A percentile compares a stretch with the other conserved stretches of the same genome.
Conservation (phyloP, 2,888 invertebrate species). For the Ichneumon xanthorius region DNA sequence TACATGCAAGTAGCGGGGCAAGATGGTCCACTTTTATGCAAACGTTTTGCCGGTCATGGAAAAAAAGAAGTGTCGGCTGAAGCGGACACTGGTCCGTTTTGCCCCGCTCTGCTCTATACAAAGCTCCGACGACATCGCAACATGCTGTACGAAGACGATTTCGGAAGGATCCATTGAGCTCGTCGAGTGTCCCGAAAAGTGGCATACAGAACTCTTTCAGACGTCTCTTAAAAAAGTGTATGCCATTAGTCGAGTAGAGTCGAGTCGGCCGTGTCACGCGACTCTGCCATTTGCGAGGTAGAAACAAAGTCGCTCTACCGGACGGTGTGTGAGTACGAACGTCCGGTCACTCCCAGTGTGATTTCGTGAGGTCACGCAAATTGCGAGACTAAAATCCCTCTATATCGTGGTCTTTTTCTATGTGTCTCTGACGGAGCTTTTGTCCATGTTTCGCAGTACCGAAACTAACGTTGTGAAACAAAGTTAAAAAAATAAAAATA, state of each 20-base stretch:
- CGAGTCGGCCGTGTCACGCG: constrained; percentile 76
- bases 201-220: neutral
- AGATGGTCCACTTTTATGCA: neutral
- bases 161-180: neutral
- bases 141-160: neutral
- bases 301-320: constrained; percentile 68
- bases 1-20: neutral
- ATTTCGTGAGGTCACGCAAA: constrained; percentile 68
- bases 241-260: constrained; percentile 72
- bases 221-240: constrained; percentile 6
- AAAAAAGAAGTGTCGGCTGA: too few species aligned
- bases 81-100: too few species aligned
- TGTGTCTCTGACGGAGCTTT: neutral
- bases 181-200: neutral
- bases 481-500: neutral
- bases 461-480: neutral
- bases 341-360: constrained; percentile 65
- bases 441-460: constrained; percentile 5
- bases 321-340: constrained; percentile 74
- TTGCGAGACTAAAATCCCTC: constrained; percentile 45
- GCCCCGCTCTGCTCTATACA: neutral
- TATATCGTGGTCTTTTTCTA: constrained; percentile 2
- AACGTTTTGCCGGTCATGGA: neutral
- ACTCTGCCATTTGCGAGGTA: constrained; percentile 64
- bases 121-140: too few species aligned